phyloP scores from a whole-genome alignment of 2,113 vertebrate genomes.

The Melanostigma gelatinosum region DNA sequence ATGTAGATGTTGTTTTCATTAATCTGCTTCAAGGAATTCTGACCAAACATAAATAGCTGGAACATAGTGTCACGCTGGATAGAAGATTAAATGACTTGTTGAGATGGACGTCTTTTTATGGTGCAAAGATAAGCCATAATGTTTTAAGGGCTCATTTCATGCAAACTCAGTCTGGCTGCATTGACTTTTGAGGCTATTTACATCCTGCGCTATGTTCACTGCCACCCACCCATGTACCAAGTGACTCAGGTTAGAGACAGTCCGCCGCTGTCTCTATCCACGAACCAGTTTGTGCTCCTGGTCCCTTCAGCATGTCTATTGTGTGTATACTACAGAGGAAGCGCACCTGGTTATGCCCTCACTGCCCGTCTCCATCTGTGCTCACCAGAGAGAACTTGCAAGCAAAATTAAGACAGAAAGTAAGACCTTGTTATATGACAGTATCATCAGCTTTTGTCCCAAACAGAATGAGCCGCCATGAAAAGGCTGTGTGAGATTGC shows the following conservation, averaged over 20 bases:
- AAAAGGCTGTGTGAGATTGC: slow-evolving; percentile 71
- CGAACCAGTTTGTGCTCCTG: slow-evolving; percentile 72
- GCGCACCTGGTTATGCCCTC: slow-evolving; percentile 88
- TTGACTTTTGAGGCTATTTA: slow-evolving; percentile 63
- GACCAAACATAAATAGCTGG: slow-evolving; percentile 9
- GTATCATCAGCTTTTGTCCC: slow-evolving; percentile 77
- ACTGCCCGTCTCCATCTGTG: slow-evolving; percentile 88
- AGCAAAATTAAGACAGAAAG: slow-evolving; percentile 90
- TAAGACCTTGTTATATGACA: slow-evolving; percentile 84
- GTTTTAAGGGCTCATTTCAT: slow-evolving; percentile 74
- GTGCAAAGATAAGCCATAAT: slow-evolving; percentile 56
- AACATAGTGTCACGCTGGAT: slow-evolving; percentile 11
- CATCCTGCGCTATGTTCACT: slow-evolving; percentile 61
- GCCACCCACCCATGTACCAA: slow-evolving; percentile 69
- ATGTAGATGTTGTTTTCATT: slow-evolving; percentile 13
- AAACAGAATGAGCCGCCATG: slow-evolving; percentile 63
- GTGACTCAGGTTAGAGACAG: slow-evolving; percentile 76
- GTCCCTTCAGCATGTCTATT: slow-evolving; percentile 86
- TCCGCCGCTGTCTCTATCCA: slow-evolving; percentile 71
- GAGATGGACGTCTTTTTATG: slow-evolving; percentile 73
- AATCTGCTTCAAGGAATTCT: slow-evolving; percentile 3
- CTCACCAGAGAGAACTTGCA: slow-evolving; percentile 88
- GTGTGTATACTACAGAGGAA: slow-evolving; percentile 87
- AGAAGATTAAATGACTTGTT: slow-evolving; percentile 24
- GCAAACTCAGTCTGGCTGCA: slow-evolving; percentile 71